A percentile compares a stretch with the other conserved stretches of the same genome.
These are phyloP conservation scores for Hemiscyllium ocellatum DNA, from an alignment of 2,113 vertebrate species.

Conservation along the genomic window DNA sequence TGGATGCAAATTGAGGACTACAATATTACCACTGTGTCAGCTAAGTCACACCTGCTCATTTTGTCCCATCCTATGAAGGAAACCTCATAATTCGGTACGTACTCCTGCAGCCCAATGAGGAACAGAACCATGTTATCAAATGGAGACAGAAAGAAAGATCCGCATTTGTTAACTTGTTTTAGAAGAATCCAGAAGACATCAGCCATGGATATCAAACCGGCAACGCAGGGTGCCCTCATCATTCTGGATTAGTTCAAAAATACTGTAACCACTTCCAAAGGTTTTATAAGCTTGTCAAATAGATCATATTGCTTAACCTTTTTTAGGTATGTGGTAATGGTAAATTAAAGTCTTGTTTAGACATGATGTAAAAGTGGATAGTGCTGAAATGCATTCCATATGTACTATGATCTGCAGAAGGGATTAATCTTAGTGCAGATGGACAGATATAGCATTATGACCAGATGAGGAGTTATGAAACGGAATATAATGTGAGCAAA, in stretches of 20 bases:
- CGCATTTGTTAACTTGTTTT: not conserved
- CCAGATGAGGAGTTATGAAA: not conserved
- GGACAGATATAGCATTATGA: slow-evolving; percentile 16
- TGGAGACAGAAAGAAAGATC: not conserved
- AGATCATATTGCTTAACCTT: slow-evolving; percentile 16
- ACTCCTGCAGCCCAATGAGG: not conserved
- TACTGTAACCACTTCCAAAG: not conserved
- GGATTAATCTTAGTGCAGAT: slow-evolving; percentile 12
- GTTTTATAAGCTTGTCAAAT: not conserved
- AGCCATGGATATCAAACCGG: not conserved
- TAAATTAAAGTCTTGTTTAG: not conserved
- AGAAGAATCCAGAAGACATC: not conserved
- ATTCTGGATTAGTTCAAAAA: not conserved
- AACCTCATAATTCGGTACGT: not conserved
- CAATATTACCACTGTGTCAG: not conserved
- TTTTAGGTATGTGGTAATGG: slow-evolving; percentile 13
- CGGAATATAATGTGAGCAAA: not conserved
- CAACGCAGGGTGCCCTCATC: not conserved
- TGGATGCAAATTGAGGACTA: not conserved
- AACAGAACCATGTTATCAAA: not conserved
- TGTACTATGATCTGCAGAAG: not conserved
- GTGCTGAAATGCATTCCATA: not conserved
- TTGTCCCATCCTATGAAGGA: not conserved
- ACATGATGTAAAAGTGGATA: not conserved
- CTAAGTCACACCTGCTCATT: not conserved